phyloP scores from a whole-genome alignment of 1,140 invertebrate species.

The Gonioctena quinquepunctata region DNA sequence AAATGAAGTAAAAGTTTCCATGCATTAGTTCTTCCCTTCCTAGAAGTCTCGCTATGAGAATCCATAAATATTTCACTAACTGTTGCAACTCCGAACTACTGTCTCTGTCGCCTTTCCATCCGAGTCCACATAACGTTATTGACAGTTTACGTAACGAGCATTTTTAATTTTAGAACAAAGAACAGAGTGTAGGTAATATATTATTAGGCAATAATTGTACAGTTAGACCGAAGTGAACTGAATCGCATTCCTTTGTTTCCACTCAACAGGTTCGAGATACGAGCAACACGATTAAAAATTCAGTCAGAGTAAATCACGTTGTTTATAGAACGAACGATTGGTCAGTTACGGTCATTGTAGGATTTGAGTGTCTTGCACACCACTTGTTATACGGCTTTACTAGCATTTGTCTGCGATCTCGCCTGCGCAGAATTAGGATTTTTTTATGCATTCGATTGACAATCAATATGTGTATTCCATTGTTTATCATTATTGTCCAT shows the following conservation, averaged over 20 bases:
- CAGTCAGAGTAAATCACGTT: slow-evolving; percentile 2
- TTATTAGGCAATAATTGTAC: slow-evolving; percentile 18
- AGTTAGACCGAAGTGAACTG: slow-evolving; percentile 17
- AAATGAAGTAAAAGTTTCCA: too few relatives aligned
- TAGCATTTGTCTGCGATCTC: too few relatives aligned
- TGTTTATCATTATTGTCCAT: too few relatives aligned
- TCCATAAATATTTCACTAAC: background rate
- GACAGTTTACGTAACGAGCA: slow-evolving; percentile 8
- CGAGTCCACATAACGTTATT: background rate
- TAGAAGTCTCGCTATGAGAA: too few relatives aligned
- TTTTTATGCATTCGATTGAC: too few relatives aligned
- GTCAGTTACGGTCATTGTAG: background rate
- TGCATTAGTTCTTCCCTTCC: too few relatives aligned
- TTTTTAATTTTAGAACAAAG: slow-evolving; percentile 11
- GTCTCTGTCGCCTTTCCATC: too few relatives aligned
- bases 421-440: too few relatives aligned
- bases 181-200: background rate
- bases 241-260: slow-evolving; percentile 20
- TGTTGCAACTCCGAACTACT: background rate
- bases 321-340: background rate
- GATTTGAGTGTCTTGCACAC: too few relatives aligned
- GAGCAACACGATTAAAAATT: slow-evolving; percentile 3
- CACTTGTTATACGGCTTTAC: too few relatives aligned
- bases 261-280: background rate
- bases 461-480: too few relatives aligned